Evolutionary conservation across 1,140 invertebrate species (phyloP).

Genomic region (Pissodes strobi): DNA sequence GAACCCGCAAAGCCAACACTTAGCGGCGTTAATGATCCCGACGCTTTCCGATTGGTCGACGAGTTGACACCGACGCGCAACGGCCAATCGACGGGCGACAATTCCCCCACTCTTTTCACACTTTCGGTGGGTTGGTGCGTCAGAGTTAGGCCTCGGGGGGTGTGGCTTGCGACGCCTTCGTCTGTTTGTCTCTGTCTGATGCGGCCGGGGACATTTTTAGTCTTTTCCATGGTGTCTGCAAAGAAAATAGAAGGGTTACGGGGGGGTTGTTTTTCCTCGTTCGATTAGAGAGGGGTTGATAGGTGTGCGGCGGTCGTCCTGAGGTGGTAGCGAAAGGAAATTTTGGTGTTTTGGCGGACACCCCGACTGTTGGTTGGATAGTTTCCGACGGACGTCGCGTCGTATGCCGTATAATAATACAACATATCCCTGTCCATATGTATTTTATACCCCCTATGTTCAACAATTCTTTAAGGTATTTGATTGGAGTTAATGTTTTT

Average conservation of each 20-base stretch:
- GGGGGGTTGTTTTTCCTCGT: slow-evolving; percentile 11
- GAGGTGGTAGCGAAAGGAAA: slow-evolving; percentile 29
- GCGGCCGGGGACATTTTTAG: slow-evolving; percentile 42
- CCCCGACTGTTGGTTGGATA: not conserved
- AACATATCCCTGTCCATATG: too few species aligned
- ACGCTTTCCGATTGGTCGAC: slow-evolving; percentile 48
- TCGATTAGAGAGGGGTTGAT: not conserved
- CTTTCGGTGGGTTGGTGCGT: slow-evolving; percentile 52
- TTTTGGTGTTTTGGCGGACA: slow-evolving; percentile 7
- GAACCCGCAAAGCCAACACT: slow-evolving; percentile 47
- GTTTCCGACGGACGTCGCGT: slow-evolving; percentile 2
- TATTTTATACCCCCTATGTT: too few species aligned
- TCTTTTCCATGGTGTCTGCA: slow-evolving; percentile 31
- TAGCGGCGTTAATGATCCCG: slow-evolving; percentile 53
- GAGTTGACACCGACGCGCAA: slow-evolving; percentile 30
- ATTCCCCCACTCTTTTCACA: slow-evolving; percentile 53
- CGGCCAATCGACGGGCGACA: slow-evolving; percentile 51
- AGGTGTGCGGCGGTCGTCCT: slow-evolving; percentile 4
- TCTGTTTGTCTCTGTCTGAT: slow-evolving; percentile 29
- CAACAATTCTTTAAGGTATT: too few species aligned
- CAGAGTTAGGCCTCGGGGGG: slow-evolving; percentile 53
- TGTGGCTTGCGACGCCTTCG: slow-evolving; percentile 48
- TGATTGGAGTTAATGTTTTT: too few species aligned
- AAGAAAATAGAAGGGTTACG: slow-evolving; percentile 23
- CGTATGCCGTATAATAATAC: too few species aligned